A percentile compares a stretch with the other conserved stretches of the same genome.
phyloP scores from a whole-genome alignment of 2,888 invertebrate species.

The Drosophila pseudotalamancana region DNA sequence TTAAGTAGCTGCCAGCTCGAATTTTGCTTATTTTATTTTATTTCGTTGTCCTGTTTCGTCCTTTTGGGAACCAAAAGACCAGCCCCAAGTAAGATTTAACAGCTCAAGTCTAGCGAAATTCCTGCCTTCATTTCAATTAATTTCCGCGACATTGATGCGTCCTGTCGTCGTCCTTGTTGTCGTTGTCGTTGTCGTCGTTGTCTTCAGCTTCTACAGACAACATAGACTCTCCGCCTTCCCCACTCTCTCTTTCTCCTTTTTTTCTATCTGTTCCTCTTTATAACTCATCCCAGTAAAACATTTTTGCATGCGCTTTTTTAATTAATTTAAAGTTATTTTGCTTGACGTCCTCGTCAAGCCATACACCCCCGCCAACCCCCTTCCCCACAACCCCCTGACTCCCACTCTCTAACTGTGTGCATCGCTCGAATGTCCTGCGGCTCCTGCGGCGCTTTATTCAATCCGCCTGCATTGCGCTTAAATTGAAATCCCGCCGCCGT shows the following conservation, averaged over 20 bases:
- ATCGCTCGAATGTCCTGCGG: constrained; percentile 17
- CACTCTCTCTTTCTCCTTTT: not conserved
- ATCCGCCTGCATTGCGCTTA: constrained; percentile 67
- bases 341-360: constrained; percentile 55
- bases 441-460: constrained; percentile 60
- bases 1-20: not conserved
- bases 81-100: constrained; percentile 23
- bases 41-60: too few relatives aligned
- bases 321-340: constrained; percentile 78
- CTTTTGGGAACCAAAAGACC: constrained; percentile 1
- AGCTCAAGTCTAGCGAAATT: constrained; percentile 48
- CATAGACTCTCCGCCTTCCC: not conserved
- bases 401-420: not conserved
- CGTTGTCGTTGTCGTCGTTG: constrained; percentile 17
- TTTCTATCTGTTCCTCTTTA: not conserved
- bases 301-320: constrained; percentile 76
- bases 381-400: not conserved
- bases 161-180: constrained; percentile 41
- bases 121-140: constrained; percentile 75
- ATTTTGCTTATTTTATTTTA: constrained; percentile 15
- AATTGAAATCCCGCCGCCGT: constrained; percentile 59
- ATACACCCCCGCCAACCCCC: not conserved
- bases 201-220: constrained; percentile 11
- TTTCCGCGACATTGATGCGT: constrained; percentile 75
- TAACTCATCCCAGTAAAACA: constrained; percentile 38